These are phyloP conservation scores for Hylaeus anthracinus DNA, from an alignment of 1,140 invertebrate species.

Conservation along the genomic window DNA sequence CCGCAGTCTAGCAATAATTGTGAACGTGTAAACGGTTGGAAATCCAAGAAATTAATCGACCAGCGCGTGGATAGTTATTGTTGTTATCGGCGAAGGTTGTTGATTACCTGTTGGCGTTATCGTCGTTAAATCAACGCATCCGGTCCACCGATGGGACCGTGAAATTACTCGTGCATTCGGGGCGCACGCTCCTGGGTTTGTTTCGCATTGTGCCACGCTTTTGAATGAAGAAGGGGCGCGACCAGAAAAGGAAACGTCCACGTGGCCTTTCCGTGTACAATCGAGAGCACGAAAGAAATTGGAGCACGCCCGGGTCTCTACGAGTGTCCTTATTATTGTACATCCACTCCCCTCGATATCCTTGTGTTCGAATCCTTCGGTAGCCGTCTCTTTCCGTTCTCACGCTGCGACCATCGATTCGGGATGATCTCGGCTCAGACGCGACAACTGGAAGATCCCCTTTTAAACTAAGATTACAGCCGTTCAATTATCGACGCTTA, in stretches of 20 bases:
- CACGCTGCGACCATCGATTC: conserved; percentile 43
- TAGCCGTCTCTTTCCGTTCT: conserved; percentile 54
- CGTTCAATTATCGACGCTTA: neutral
- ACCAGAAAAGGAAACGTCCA: conserved; percentile 46
- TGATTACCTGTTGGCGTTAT: neutral
- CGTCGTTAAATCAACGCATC: neutral
- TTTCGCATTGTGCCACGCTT: conserved; percentile 41
- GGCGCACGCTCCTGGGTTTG: neutral
- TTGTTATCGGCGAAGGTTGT: neutral
- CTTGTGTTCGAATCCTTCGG: conserved; percentile 54
- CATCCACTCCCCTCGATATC: conserved; percentile 49
- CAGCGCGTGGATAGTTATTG: too few relatives aligned
- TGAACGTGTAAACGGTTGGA: too few relatives aligned
- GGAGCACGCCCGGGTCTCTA: conserved; percentile 34
- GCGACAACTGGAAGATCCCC: neutral
- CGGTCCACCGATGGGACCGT: neutral
- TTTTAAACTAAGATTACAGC: neutral
- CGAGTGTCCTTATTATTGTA: conserved; percentile 72
- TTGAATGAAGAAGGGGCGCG: conserved; percentile 20
- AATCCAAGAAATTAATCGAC: too few relatives aligned
- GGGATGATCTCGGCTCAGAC: neutral
- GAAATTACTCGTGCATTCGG: neutral
- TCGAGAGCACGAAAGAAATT: conserved; percentile 11
- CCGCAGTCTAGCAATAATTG: too few relatives aligned
- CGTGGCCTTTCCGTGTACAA: conserved; percentile 22